Percentiles rank a stretch among this genome's conserved stretches.
These are phyloP conservation scores for Mythimna loreyi DNA, from an alignment of 2,888 invertebrate species.

Conservation along the genomic window DNA sequence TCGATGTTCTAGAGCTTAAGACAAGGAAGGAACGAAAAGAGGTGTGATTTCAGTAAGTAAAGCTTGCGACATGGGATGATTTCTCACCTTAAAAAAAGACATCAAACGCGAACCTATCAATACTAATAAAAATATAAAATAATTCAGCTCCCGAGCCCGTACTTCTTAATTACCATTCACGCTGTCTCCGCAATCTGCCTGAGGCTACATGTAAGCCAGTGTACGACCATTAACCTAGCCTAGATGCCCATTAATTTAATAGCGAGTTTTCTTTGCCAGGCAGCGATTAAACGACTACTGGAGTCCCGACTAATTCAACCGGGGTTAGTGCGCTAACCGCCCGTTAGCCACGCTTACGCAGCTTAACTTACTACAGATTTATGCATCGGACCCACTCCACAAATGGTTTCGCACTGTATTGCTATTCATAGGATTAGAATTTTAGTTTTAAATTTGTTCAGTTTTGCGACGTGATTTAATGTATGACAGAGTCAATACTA, in stretches of 20 bases:
- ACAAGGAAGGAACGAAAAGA: no score
- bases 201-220: slow-evolving; percentile 48
- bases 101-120: no score
- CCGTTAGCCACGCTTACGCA: slow-evolving; percentile 70
- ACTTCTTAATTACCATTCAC: slow-evolving; percentile 83
- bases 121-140: slow-evolving; percentile 11
- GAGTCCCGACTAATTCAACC: slow-evolving; percentile 79
- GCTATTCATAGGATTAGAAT: slow-evolving; percentile 53
- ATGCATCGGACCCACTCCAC: slow-evolving; percentile 68
- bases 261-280: slow-evolving; percentile 81
- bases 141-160: slow-evolving; percentile 31
- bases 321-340: slow-evolving; percentile 59
- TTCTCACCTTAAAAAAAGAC: no score
- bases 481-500: not conserved
- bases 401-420: slow-evolving; percentile 61
- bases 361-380: slow-evolving; percentile 77
- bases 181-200: slow-evolving; percentile 76
- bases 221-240: slow-evolving; percentile 65
- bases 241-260: slow-evolving; percentile 83
- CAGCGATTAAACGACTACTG: slow-evolving; percentile 76
- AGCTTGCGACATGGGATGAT: no score
- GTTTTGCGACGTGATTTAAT: not conserved
- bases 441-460: slow-evolving; percentile 30
- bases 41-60: no score
- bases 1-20: no score